Percentiles rank a stretch among this genome's conserved stretches.
phyloP scores from a whole-genome alignment of 2,888 invertebrate species.

The Caenorhabditis panamensis region DNA sequence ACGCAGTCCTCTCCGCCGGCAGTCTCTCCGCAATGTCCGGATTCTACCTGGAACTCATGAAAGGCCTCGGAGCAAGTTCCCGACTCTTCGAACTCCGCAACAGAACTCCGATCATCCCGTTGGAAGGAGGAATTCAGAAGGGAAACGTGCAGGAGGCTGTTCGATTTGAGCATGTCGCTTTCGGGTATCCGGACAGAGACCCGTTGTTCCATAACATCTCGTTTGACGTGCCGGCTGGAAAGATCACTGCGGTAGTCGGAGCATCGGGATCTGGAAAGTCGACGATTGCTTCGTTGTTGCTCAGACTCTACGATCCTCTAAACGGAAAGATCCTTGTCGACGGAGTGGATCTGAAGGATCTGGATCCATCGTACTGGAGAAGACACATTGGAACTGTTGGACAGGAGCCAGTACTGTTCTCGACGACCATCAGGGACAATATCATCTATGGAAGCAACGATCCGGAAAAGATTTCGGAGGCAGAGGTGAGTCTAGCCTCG shows the following conservation, averaged over 20 bases:
- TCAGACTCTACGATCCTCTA: slow-evolving; percentile 88
- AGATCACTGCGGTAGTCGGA: slow-evolving; percentile 91
- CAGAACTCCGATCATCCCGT: slow-evolving; percentile 88
- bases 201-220: slow-evolving; percentile 86
- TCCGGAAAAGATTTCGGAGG: slow-evolving; percentile 83
- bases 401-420: slow-evolving; percentile 95
- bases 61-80: slow-evolving; percentile 92
- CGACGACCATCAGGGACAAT: slow-evolving; percentile 91
- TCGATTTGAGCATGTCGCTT: slow-evolving; percentile 87
- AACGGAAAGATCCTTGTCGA: slow-evolving; percentile 86
- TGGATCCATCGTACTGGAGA: slow-evolving; percentile 91
- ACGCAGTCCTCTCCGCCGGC: slow-evolving; percentile 85
- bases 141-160: slow-evolving; percentile 63
- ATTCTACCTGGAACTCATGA: slow-evolving; percentile 94
- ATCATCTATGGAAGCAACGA: slow-evolving; percentile 89
- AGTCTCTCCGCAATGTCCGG: slow-evolving; percentile 85
- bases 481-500: slow-evolving; percentile 60
- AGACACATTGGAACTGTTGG: slow-evolving; percentile 91
- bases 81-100: slow-evolving; percentile 93
- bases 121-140: slow-evolving; percentile 83
- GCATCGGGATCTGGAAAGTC: slow-evolving; percentile 96
- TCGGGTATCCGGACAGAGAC: slow-evolving; percentile 86
- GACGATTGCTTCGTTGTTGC: slow-evolving; percentile 89
- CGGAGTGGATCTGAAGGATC: slow-evolving; percentile 86
- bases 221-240: slow-evolving; percentile 85